A percentile compares a stretch with the other conserved stretches of the same genome.
Evolutionary conservation across 2,113 vertebrate species (phyloP).

Genomic region (Salvelinus alpinus): DNA sequence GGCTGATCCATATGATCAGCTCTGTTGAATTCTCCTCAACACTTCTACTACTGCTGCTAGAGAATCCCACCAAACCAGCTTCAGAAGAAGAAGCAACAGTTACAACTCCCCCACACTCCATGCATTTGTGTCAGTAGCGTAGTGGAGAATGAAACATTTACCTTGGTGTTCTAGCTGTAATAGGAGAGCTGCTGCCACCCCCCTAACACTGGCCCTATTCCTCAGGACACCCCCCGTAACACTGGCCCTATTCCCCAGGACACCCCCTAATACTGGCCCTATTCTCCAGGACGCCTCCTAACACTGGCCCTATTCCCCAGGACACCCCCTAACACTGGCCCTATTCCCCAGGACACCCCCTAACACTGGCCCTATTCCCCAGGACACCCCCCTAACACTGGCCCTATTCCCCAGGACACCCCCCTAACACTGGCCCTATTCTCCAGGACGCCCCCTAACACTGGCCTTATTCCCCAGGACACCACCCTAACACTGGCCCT

Average conservation of each 20-base stretch:
- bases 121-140: conserved; percentile 41
- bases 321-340: not conserved
- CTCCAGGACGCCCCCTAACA: not conserved
- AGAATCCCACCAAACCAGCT: no score
- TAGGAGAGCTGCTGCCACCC: conserved; percentile 12
- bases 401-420: not conserved
- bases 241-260: no score
- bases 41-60: not conserved
- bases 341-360: not conserved
- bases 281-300: no score
- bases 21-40: not conserved
- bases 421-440: not conserved
- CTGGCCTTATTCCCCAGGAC: no score
- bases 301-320: not conserved
- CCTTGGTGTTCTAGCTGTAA: conserved; percentile 35
- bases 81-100: no score
- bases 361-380: not conserved
- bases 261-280: not conserved
- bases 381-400: not conserved
- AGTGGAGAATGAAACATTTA: conserved; percentile 39
- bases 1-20: not conserved
- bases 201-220: not conserved
- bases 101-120: not conserved
- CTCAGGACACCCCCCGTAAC: not conserved
- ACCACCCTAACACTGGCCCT: not conserved